Percentiles rank a stretch among this genome's conserved stretches.
Evolutionary conservation across 1,140 invertebrate species (phyloP).

Genomic region (Hylyphantes graminicola): DNA sequence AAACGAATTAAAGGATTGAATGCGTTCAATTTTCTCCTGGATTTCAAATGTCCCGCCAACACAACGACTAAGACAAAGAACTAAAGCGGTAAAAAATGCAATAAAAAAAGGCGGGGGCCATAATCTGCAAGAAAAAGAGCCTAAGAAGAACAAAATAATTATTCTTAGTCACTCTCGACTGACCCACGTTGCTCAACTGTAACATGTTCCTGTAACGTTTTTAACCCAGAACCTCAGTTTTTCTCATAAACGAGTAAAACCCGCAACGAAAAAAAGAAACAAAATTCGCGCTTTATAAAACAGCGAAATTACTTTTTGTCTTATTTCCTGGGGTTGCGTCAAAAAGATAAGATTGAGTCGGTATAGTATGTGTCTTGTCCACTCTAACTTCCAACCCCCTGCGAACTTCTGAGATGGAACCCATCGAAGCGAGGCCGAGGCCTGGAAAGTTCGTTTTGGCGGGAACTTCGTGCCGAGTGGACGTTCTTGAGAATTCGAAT

Average conservation of each 20-base stretch:
- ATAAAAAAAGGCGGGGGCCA: background rate
- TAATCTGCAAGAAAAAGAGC: background rate
- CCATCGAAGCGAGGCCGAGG: constrained; percentile 28
- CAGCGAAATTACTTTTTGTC: constrained; percentile 51
- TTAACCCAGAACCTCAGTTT: background rate
- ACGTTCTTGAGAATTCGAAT: too few relatives aligned
- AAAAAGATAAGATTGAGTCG: constrained; percentile 44
- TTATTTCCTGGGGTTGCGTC: constrained; percentile 41
- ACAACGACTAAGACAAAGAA: background rate
- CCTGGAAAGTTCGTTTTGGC: constrained; percentile 43
- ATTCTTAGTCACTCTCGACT: constrained; percentile 21
- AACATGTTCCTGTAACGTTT: constrained; percentile 42
- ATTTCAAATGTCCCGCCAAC: constrained; percentile 43
- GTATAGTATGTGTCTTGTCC: constrained; percentile 25
- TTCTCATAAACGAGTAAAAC: constrained; percentile 42
- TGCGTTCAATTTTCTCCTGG: background rate
- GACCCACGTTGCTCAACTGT: constrained; percentile 35
- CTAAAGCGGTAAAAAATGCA: background rate
- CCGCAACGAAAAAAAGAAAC: constrained; percentile 33
- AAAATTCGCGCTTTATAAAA: constrained; percentile 51
- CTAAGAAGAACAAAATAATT: constrained; percentile 26
- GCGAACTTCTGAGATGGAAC: background rate
- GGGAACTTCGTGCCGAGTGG: constrained; percentile 14
- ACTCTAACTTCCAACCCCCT: background rate
- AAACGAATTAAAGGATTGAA: background rate